These are phyloP conservation scores for Toxostoma redivivum DNA, from an alignment of 2,113 vertebrate genomes.

Conservation along the genomic window DNA sequence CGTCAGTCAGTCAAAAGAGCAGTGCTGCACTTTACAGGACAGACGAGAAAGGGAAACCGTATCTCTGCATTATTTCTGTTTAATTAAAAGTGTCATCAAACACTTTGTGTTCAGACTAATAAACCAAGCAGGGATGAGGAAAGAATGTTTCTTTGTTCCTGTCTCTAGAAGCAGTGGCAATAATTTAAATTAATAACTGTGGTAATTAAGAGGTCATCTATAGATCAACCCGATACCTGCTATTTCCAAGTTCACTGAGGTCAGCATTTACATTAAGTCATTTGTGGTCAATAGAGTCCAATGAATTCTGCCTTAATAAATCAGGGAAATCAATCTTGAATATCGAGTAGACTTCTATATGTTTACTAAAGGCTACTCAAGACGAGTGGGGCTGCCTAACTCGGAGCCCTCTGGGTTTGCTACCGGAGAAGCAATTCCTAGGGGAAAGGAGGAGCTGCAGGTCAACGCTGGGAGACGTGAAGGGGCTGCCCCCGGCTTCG, in stretches of 20 bases:
- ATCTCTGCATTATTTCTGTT: conserved; percentile 71
- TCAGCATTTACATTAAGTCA: conserved; percentile 72
- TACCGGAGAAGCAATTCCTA: neutral
- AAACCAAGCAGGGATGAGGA: conserved; percentile 59
- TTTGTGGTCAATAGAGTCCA: conserved; percentile 59
- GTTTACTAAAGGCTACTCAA: neutral
- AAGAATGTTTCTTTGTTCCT: conserved; percentile 77
- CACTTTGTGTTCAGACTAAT: conserved; percentile 75
- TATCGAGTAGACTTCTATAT: neutral
- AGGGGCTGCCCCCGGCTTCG: fast-evolving
- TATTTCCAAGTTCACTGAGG: conserved; percentile 65
- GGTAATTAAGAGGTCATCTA: conserved; percentile 83
- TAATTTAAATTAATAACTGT: conserved; percentile 81
- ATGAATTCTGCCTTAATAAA: conserved; percentile 46
- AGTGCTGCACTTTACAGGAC: conserved; percentile 76
- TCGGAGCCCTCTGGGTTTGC: neutral
- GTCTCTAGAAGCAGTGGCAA: conserved; percentile 70
- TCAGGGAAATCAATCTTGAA: neutral
- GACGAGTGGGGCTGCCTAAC: neutral
- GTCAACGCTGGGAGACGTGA: fast-evolving
- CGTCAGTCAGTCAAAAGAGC: conserved; percentile 68
- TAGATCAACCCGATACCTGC: conserved; percentile 67
- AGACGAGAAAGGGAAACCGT: conserved; percentile 66
- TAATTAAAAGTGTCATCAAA: conserved; percentile 80
- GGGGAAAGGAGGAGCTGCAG: neutral